Evolutionary conservation across 1,140 invertebrate species (phyloP).

Genomic region (Tetragnatha versicolor): DNA sequence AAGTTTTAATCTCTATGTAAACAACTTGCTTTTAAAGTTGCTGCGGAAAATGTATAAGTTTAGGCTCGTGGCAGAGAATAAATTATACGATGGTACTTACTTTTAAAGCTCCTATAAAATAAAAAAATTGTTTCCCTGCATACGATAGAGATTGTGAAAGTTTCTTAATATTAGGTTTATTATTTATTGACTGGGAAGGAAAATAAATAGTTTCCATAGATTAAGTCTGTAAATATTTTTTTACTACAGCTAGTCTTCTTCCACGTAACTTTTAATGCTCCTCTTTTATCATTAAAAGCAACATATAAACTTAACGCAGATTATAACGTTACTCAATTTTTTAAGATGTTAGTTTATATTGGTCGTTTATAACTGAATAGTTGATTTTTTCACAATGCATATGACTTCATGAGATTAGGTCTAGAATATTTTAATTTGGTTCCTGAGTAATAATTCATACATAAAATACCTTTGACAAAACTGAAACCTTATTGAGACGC

Average conservation of each 20-base stretch:
- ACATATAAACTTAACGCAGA: too few species aligned
- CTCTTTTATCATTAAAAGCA: too few species aligned
- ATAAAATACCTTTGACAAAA: too few species aligned
- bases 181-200: constrained; percentile 20
- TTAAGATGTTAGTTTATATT: too few species aligned
- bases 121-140: background rate
- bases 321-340: too few species aligned
- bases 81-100: constrained; percentile 15
- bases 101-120: constrained; percentile 24
- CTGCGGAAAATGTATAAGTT: constrained; percentile 17
- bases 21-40: constrained; percentile 29
- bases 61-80: constrained; percentile 29
- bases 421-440: too few species aligned
- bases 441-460: too few species aligned
- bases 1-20: constrained; percentile 6
- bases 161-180: constrained; percentile 35
- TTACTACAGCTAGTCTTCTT: constrained; percentile 2
- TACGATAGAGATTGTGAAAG: constrained; percentile 22
- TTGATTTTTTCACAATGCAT: too few species aligned
- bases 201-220: constrained; percentile 30
- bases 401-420: too few species aligned
- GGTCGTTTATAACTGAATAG: too few species aligned
- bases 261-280: constrained; percentile 26
- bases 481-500: too few species aligned
- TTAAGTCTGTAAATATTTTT: constrained; percentile 7